phyloP scores from a whole-genome alignment of 2,113 vertebrate genomes.

The Paradoxurus hermaphroditus region DNA sequence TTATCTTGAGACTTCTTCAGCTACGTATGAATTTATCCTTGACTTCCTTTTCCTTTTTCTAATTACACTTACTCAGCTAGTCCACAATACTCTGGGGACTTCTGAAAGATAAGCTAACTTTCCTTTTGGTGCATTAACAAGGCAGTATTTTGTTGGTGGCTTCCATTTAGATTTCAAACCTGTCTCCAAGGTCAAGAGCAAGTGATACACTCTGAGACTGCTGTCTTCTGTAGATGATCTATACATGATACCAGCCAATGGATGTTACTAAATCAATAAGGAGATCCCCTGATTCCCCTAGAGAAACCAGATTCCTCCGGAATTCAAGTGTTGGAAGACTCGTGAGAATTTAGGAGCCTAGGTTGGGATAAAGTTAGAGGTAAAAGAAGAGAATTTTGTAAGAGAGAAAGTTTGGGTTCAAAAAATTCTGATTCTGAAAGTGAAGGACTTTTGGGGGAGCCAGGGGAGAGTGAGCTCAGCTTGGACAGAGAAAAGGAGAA shows the following conservation, averaged over 20 bases:
- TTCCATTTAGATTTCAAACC: conserved; percentile 39
- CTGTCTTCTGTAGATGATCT: neutral
- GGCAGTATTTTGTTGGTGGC: conserved; percentile 27
- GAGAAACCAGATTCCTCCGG: neutral
- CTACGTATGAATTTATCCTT: conserved; percentile 41
- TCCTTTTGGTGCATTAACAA: conserved; percentile 10
- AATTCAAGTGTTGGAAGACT: conserved; percentile 22
- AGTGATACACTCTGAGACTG: neutral
- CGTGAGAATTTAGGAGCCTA: neutral
- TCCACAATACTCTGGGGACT: neutral
- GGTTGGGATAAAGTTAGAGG: conserved; percentile 12
- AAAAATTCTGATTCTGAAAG: conserved; percentile 49
- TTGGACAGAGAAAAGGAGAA: conserved; percentile 69
- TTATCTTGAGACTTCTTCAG: conserved; percentile 28
- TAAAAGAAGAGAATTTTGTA: conserved; percentile 50
- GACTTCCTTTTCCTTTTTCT: conserved; percentile 43
- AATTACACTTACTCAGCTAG: conserved; percentile 58
- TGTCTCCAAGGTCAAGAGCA: conserved; percentile 25
- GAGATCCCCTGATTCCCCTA: neutral
- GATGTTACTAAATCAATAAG: neutral
- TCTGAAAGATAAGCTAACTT: conserved; percentile 54
- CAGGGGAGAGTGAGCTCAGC: conserved; percentile 66
- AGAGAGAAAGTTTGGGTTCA: conserved; percentile 47
- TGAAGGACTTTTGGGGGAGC: conserved; percentile 34
- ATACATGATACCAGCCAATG: neutral